These are phyloP conservation scores for Hipposideros larvatus DNA, from an alignment of 2,797 vertebrate genomes.

Conservation along the genomic window DNA sequence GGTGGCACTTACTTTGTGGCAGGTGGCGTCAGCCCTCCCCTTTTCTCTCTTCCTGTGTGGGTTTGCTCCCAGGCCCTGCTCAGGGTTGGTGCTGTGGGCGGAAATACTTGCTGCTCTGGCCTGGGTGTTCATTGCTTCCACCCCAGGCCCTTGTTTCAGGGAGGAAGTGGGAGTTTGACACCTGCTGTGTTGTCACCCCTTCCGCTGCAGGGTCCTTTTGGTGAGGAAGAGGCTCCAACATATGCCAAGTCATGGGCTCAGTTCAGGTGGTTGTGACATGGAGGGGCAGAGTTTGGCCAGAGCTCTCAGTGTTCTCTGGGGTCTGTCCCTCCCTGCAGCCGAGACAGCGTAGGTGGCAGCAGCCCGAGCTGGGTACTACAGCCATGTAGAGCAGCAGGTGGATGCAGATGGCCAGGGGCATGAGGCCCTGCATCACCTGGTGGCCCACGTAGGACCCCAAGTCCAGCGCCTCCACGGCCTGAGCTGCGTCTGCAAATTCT, in stretches of 20 bases:
- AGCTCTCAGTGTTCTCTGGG: rapidly evolving
- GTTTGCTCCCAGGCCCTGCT: not conserved
- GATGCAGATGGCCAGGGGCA: constrained; percentile 92
- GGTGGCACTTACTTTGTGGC: not conserved
- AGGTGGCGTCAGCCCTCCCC: not conserved
- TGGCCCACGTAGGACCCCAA: constrained; percentile 76
- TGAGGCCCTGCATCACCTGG: constrained; percentile 89
- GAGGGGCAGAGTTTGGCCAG: not conserved
- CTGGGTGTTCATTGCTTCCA: rapidly evolving
- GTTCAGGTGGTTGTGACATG: not conserved
- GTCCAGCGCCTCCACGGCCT: not conserved
- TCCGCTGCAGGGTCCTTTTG: not conserved
- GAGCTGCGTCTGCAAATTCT: rapidly evolving
- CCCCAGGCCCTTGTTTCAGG: not conserved
- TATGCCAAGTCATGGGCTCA: not conserved
- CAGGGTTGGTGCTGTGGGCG: rapidly evolving
- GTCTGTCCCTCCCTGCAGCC: rapidly evolving
- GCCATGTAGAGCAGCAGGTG: constrained; percentile 93
- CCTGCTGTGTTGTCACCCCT: rapidly evolving
- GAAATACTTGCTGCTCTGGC: not conserved
- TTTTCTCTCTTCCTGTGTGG: rapidly evolving
- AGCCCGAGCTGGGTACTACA: constrained; percentile 88
- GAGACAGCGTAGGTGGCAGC: not conserved
- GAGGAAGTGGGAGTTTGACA: not conserved
- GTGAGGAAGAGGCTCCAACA: not conserved